Evolutionary conservation across 2,797 vertebrate genomes (phyloP), one percentile per base, ranked within the genome.

Genomic region (Orientallactaga sibirica): DNA sequence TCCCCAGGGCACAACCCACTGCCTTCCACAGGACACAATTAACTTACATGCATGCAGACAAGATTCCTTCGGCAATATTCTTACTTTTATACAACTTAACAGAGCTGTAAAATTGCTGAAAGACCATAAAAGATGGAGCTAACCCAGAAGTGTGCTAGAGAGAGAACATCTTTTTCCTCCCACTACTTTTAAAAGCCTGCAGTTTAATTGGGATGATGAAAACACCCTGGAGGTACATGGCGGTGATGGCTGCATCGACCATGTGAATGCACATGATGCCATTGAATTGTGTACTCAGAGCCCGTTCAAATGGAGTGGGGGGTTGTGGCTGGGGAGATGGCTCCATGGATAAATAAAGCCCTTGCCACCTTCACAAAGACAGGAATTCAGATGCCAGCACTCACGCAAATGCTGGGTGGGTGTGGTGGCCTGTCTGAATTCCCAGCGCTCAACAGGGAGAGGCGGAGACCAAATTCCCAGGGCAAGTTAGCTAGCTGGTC

Each of bases 91-190:
- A 20, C 76, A 52, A 27, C 22, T 92, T 91, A 25, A 68, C 16
- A 41, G 88, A 77, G 64, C 20, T 37, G 24, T 84, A 48, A 92
- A 70, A 77, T 62, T 20, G 43, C 88, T 88, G 73, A 25, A 29
- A 91, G 86, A 61, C 62, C 83, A 68, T 2, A 22, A 75, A 80
- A 55, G 61, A 33, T 22, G 61, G 81, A 29, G 70, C 19, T 27
- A 19, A 52, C 61, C 43, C 61, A 25, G 86, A 19, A 73, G 33
- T 3, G 27, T 0, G 4, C 8, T 52, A 29, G 67, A 71, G 41
- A 73, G 77, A 73, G 77, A n/a, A 43, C 15, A 11, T 27, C 29
- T 27, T 22, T 7, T 15, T 5, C 9, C 4, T 1, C 64, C 24
- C 0, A 22, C n/a, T 1, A 0, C 61, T 25, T 43, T 75, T 74